Base-by-base conservation (phyloP, 2,113 vertebrate genomes). In the Synodontis membranacea region DNA sequence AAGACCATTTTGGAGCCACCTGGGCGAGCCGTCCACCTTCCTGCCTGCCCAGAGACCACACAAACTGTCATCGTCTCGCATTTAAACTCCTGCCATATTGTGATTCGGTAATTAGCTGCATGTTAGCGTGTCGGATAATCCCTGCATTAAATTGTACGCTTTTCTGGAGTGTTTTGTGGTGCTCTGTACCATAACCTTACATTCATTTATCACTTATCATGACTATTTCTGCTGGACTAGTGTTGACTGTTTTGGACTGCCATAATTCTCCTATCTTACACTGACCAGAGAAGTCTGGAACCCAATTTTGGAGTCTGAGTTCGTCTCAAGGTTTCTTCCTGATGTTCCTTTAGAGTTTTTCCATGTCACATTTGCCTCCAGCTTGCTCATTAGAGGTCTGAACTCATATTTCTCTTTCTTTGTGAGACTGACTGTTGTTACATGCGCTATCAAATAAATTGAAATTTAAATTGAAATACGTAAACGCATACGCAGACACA, bases 401-500 rank as follows among this genome's bases (percentile, higher is more conserved):
- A 70, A 70, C 19, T 72, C 5, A 1, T 56, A 80, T 56, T 56
- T 80, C 19, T 58, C 52, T 25, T 14, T 80, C 21, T 14, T 80
- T 28, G 78, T 42, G 52, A 80, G 34, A 80, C 34, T 12, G 4
- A 78, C n/a, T 80, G 31, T 37, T 54, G 19, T 56, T 80, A 39
- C 19, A 37, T 80, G 50, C 2, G 1, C 19, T 79, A 79, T 79
- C 75, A 52, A 79, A 54, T 23, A 52, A 79, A 79, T 52, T 78
- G 15, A 78, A 17, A 34, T 54, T 79, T 34, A 52, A 79, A 54
- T 79, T 34, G n/a, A 83, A 78, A 88, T 82, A 74, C 75, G 48
- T 48, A 74, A 54, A 58, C 75, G 60, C 58, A 42, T 23, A 46
- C 44, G 46, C 66, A 76, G 64, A 64, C 60, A 60, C 46, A 28